Evolutionary conservation across 2,888 invertebrate genomes (phyloP), one percentile per base, ranked within the genome.

Genomic region (Slavum lentiscoides): DNA sequence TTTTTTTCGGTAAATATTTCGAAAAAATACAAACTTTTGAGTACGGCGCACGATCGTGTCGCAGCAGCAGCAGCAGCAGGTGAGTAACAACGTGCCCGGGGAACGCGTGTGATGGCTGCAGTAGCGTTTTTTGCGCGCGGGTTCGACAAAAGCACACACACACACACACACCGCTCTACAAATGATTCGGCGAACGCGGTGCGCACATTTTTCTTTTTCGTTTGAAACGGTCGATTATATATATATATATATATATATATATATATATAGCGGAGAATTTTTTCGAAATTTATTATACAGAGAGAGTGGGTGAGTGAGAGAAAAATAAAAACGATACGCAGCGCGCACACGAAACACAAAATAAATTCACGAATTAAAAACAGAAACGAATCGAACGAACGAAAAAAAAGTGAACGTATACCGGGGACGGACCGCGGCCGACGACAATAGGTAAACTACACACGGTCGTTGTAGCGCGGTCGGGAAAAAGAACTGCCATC

Each of bases 401-500:
- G 9, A n/a, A 61, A 19, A 13, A 62, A 58, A 77, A 77, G 70
- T 77, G 77, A 64, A 66, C 70, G 80, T 39, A 77, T 55, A 77
- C 77, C 70, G 77, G 77, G 77, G 30, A 80, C 80, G 80, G 80
- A 80, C 80, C 80, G 70, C 80, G 80, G 64, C 80, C 80, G 72
- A 80, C 80, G 80, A 80, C 80, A 72, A 72, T 80, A 66, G 80
- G 72, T 80, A 66, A 80, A 72, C 68, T 64, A 9, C 43, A 9
- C 43, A 15, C 53, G 53, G 19, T 19, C 4, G 19, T 23, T 17
- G 9, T 21, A 15, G 6, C 13, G 77, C 37, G 62, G 70, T 55
- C 19, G 23, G 64, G 72, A 64, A 80, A 80, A 69, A 80, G 55
- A 53, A 53, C 62, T 70, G 70, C 80, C 80, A 80, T 80, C 80